These are phyloP conservation scores for Podargus strigoides DNA, from an alignment of 2,797 vertebrate genomes.

Conservation along the genomic window DNA sequence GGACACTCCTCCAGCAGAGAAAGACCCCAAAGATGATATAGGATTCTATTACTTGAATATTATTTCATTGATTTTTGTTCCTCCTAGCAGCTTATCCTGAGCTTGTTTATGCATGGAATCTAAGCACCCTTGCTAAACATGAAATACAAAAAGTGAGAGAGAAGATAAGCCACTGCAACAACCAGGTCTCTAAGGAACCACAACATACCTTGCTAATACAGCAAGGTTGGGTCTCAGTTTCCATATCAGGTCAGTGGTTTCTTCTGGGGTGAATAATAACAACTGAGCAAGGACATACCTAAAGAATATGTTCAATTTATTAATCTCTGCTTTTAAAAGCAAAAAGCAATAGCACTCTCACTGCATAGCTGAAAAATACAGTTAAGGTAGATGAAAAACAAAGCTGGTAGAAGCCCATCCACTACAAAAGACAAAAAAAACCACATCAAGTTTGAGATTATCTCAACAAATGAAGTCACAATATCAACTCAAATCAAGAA, in stretches of 20 bases:
- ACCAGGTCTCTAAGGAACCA: not conserved
- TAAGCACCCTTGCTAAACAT: not conserved
- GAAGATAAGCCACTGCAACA: not conserved
- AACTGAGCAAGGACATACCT: rapidly evolving
- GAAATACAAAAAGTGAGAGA: rapidly evolving
- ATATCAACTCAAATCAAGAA: rapidly evolving
- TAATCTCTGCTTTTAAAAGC: not conserved
- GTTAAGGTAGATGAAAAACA: rapidly evolving
- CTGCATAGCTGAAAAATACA: rapidly evolving
- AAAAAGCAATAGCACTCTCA: rapidly evolving
- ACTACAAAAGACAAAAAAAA: rapidly evolving
- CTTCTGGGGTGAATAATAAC: too few relatives aligned
- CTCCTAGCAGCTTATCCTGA: not conserved
- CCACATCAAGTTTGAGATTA: not conserved
- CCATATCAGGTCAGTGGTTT: too few relatives aligned
- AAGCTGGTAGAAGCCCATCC: rapidly evolving
- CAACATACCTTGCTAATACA: rapidly evolving
- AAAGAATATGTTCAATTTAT: rapidly evolving
- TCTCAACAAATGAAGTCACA: not conserved
- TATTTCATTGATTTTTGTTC: not conserved
- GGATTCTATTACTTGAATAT: rapidly evolving
- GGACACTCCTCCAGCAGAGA: not conserved
- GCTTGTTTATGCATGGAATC: too few relatives aligned
- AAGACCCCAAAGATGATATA: not conserved
- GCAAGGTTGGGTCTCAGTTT: rapidly evolving